Conservation (phyloP, 2,888 invertebrate species). For the Didymodactylos carnosus region DNA sequence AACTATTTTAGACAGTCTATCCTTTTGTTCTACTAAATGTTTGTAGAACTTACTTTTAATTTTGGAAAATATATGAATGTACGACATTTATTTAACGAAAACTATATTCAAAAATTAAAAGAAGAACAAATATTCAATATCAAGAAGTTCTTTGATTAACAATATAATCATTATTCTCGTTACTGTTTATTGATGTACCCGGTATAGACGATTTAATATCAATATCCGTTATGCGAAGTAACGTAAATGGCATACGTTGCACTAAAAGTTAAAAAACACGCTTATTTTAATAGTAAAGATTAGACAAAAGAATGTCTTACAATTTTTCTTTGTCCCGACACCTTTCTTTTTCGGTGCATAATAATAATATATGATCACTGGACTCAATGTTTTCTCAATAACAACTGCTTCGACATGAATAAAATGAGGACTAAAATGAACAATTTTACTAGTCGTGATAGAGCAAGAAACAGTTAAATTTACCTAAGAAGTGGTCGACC, state of each 20-base stretch:
- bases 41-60: no score
- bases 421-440: conserved; percentile 21
- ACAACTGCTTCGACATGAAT: conserved; percentile 36
- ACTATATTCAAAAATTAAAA: no score
- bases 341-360: not conserved
- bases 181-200: no score
- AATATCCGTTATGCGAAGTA: not conserved
- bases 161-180: no score
- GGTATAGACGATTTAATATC: not conserved
- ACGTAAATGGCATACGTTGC: not conserved
- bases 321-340: no score
- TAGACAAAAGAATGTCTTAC: no score
- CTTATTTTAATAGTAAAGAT: not conserved
- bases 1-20: no score
- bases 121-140: no score
- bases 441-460: not conserved
- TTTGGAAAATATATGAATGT: no score
- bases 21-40: no score
- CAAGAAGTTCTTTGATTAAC: not conserved
- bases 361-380: not conserved
- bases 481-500: conserved; percentile 35
- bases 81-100: no score
- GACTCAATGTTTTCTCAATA: conserved; percentile 34
- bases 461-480: not conserved
- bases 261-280: not conserved